Evolutionary conservation across 2,888 invertebrate genomes (phyloP).

Genomic region (Dione juno): DNA sequence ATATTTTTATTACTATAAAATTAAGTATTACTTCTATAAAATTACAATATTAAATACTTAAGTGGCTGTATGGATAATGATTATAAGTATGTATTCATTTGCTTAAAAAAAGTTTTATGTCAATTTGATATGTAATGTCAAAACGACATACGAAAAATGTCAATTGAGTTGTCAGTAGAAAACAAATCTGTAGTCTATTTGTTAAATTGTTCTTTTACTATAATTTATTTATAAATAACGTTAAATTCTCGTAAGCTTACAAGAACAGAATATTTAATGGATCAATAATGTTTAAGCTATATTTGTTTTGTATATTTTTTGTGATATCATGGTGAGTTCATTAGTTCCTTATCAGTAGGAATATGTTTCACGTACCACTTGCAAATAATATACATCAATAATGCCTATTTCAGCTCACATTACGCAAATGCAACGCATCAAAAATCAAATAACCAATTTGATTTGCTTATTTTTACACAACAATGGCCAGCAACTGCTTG

Average conservation of each 20-base stretch:
- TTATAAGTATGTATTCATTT: not conserved
- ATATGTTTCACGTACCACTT: not conserved
- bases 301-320: constrained; percentile 16
- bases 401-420: constrained; percentile 47
- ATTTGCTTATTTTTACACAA: constrained; percentile 91
- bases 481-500: constrained; percentile 89
- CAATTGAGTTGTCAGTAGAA: not conserved
- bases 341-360: not conserved
- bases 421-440: constrained; percentile 43
- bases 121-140: not conserved
- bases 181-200: not conserved
- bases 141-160: not conserved
- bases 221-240: not conserved
- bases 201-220: not conserved
- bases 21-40: too few species aligned
- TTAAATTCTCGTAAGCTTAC: not conserved
- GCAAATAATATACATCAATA: not conserved
- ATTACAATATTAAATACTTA: too few species aligned
- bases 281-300: constrained; percentile 10
- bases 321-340: constrained; percentile 24
- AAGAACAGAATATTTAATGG: not conserved
- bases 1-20: too few species aligned
- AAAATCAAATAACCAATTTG: constrained; percentile 81
- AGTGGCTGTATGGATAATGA: not conserved
- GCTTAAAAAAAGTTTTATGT: not conserved